Evolutionary conservation across 2,113 vertebrate genomes (phyloP).

Genomic region (Falcunculus frontatus): DNA sequence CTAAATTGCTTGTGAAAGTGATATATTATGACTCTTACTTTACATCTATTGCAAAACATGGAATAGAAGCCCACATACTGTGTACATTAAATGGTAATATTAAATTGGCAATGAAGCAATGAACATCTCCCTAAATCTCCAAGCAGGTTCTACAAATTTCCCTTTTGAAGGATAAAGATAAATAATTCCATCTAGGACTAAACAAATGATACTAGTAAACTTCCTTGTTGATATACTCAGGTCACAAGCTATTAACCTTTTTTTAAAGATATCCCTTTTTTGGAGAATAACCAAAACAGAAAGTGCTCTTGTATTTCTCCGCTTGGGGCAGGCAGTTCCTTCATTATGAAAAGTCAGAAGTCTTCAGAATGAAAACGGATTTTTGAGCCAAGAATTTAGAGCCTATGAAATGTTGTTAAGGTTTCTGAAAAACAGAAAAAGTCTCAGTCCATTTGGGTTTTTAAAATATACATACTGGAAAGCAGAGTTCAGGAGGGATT

Average conservation of each 20-base stretch:
- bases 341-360: not conserved
- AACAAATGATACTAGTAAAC: not conserved
- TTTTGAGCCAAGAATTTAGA: conserved; percentile 15
- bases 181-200: not conserved
- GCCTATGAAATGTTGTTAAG: not conserved
- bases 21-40: conserved; percentile 40
- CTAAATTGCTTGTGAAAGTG: conserved; percentile 65
- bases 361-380: not conserved
- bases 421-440: not conserved
- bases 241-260: not conserved
- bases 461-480: not conserved
- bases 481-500: not conserved
- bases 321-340: not conserved
- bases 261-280: not conserved
- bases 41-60: conserved; percentile 22
- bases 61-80: conserved; percentile 49
- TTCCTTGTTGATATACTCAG: not conserved
- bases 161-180: not conserved
- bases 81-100: conserved; percentile 38
- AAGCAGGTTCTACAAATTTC: not conserved
- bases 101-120: conserved; percentile 31
- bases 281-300: not conserved
- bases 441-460: not conserved
- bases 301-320: not conserved
- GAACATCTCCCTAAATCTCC: conserved; percentile 30